Evolutionary conservation across 2,797 vertebrate genomes (phyloP).

Genomic region (Girardinus metallicus): DNA sequence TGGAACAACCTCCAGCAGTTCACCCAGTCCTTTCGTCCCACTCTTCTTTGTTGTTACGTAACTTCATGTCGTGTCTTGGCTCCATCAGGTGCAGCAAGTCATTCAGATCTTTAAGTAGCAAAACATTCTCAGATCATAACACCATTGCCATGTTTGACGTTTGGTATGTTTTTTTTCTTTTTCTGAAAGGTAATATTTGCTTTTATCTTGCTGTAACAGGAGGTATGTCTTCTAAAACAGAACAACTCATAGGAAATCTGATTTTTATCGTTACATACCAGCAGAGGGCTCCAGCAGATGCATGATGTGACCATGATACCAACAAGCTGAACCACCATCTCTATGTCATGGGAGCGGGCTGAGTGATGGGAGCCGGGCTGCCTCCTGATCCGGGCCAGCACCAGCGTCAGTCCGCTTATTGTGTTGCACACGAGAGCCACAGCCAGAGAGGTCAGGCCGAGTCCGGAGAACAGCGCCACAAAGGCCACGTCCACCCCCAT

Average conservation of each 20-base stretch:
- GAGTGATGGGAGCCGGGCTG: constrained; percentile 69
- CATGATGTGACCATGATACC: constrained; percentile 91
- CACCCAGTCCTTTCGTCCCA: no score
- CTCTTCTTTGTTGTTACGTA: no score
- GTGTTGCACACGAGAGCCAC: constrained; percentile 88
- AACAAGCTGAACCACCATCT: constrained; percentile 92
- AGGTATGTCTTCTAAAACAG: no score
- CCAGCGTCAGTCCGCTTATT: constrained; percentile 85
- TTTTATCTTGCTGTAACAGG: no score
- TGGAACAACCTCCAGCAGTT: no score
- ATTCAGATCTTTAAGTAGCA: no score
- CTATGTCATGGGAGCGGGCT: constrained; percentile 87
- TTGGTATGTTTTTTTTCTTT: no score
- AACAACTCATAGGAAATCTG: neutral
- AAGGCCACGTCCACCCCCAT: constrained; percentile 79
- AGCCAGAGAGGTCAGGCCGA: constrained; percentile 84
- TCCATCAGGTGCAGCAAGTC: no score
- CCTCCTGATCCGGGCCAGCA: constrained; percentile 83
- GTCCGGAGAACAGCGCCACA: constrained; percentile 85
- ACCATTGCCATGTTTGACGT: no score
- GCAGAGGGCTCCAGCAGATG: constrained; percentile 91
- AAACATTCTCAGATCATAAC: no score
- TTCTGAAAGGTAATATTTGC: no score
- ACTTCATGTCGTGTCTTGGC: no score
- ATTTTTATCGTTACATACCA: constrained; percentile 80